A percentile compares a stretch with the other conserved stretches of the same genome.
Evolutionary conservation across 2,888 invertebrate species (phyloP).

Genomic region (Pedicia rivosa): DNA sequence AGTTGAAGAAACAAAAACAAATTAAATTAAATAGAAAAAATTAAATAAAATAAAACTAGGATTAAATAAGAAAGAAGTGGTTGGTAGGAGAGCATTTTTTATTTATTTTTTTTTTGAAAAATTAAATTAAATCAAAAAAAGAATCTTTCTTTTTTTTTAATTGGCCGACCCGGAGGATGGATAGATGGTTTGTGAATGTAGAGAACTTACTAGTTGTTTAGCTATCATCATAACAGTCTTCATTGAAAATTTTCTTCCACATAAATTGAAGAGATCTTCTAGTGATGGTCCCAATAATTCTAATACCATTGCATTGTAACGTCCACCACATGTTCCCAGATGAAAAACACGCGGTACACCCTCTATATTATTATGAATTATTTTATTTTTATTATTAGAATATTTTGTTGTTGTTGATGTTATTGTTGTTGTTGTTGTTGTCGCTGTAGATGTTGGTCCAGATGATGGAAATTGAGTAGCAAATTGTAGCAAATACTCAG

Average conservation of each 20-base stretch:
- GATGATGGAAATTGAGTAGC: not conserved
- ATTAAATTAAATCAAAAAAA: no score
- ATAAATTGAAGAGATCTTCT: slow-evolving; percentile 55
- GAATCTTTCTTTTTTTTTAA: no score
- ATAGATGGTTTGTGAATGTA: no score
- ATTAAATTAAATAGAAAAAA: no score
- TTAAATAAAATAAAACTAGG: no score
- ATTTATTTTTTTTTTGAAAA: no score
- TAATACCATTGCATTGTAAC: slow-evolving; percentile 57
- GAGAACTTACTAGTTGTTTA: slow-evolving; percentile 38
- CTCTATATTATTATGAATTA: slow-evolving; percentile 24
- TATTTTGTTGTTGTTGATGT: not conserved
- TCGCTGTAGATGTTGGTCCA: no score
- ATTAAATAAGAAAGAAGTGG: no score
- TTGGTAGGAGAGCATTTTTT: no score
- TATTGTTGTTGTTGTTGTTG: slow-evolving; percentile 4
- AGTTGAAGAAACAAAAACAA: no score
- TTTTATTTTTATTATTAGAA: slow-evolving; percentile 3
- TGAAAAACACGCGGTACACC: slow-evolving; percentile 57
- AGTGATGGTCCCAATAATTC: slow-evolving; percentile 54
- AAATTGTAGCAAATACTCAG: not conserved
- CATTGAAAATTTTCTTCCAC: slow-evolving; percentile 49
- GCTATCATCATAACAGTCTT: slow-evolving; percentile 58
- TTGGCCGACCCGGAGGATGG: no score
- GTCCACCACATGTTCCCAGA: slow-evolving; percentile 50